Evolutionary conservation across 2,113 vertebrate species (phyloP), one percentile per base, ranked within the genome.

Genomic region (Chunga burmeisteri): DNA sequence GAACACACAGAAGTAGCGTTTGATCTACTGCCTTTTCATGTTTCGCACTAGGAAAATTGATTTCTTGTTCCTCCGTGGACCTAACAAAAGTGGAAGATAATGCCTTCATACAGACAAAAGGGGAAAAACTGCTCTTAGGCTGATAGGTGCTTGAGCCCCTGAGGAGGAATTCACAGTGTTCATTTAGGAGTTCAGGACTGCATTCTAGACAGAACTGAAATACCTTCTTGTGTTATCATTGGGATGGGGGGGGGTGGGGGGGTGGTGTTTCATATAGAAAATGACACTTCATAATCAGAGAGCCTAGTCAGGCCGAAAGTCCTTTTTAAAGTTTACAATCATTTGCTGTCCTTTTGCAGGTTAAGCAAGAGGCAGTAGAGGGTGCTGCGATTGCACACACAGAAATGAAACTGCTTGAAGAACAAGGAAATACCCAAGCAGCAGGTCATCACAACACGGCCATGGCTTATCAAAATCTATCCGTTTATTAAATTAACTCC

Each of bases 351-450:
- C 17, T n/a, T 70, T 4, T 84, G 92, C 85, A 83, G 62, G 61
- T 42, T 62, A n/a, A 22, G 38, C 40, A 2, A 23, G 49, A 30
- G 77, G 75, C 97, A 73, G 88, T 59, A 96, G 97, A 88, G 94
- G 97, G 97, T 88, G 95, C 96, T 97, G 81, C 96, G 94, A 88
- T 72, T 30, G 80, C 94, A 17, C 74, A 71, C 42, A 94, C 56
- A 59, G 38, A 88, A 66, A 14, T 14, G 49, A 55, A 78, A 16
- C 40, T n/a, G 68, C 77, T 34, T 32, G 1, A n/a, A 36, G 70
- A n/a, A 11, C 52, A 38, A 9, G 71, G 72, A 55, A 72, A 73
- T n/a, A 29, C 9, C 30, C 22, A 4, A 17, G 36, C 13, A 80
- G 27, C 74, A 27, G 58, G 77, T 84, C 70, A 49, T 42, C 86